Evolutionary conservation across 2,113 vertebrate species (phyloP).

Genomic region (Catharus bicknelli): DNA sequence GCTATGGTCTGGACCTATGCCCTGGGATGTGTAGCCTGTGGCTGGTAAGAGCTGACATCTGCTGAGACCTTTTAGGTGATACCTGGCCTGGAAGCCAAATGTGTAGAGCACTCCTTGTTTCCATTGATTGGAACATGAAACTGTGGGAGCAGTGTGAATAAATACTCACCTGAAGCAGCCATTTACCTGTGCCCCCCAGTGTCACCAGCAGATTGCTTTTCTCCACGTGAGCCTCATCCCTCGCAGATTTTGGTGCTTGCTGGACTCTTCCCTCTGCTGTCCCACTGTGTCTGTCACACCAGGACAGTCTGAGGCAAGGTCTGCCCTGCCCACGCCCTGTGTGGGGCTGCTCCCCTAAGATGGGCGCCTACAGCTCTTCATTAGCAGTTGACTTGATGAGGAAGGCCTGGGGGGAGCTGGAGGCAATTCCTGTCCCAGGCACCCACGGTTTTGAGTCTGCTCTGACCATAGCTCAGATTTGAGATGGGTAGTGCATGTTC

Average conservation of each 20-base stretch:
- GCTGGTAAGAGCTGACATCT: neutral
- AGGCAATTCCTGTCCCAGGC: neutral
- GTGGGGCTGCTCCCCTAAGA: neutral
- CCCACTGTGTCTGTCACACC: fast-evolving
- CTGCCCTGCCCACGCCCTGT: neutral
- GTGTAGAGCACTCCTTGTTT: neutral
- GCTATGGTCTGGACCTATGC: fast-evolving
- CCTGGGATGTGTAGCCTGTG: neutral
- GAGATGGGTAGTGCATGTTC: neutral
- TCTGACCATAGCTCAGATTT: neutral
- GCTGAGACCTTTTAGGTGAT: neutral
- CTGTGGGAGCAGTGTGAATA: neutral
- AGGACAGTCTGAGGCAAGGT: neutral
- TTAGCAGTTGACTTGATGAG: neutral
- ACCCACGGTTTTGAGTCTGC: neutral
- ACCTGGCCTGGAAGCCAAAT: neutral
- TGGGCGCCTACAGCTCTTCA: neutral
- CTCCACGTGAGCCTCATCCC: fast-evolving
- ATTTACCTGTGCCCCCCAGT: fast-evolving
- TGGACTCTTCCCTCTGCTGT: neutral
- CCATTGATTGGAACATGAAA: neutral
- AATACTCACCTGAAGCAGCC: neutral
- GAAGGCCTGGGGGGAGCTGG: neutral
- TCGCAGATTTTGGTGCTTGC: neutral
- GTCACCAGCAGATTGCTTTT: neutral